Base-by-base conservation (phyloP, 2,888 invertebrate genomes). In the Melanchra persicariae region DNA sequence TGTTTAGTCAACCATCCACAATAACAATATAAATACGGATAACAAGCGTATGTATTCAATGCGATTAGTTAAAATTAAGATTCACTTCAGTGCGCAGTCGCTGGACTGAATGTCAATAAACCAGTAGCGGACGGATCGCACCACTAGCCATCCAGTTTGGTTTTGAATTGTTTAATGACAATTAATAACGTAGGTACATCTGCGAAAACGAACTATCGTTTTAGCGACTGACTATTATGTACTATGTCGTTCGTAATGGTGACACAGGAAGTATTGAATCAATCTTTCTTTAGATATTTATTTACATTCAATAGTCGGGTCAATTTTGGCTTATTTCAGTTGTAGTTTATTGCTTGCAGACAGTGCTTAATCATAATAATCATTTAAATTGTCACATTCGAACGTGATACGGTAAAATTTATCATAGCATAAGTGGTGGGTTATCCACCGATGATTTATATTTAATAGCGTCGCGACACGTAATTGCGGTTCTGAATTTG, bases 41-140 rank as follows among this genome's bases (percentile, higher is more conserved):
- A 78, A 58, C 43, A 58, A 17, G 19, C 17, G 45, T 17, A 81
- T 75, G 79, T 83, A 84, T 69, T 70, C 79, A 77, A 76, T 77
- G 72, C 69, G 81, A 85, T 85, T 79, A 83, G 77, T 79, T 70
- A 83, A 80, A 89, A 92, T 93, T 90, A 90, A 91, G 87, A 92
- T 93, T 93, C 89, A 91, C 91, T 91, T 88, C 85, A 81, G 81
- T 83, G 70, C 84, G 84, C 82, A 78, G 72, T 81, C 79, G 85
- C 24, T 87, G 86, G 86, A 77, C 87, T 87, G 91, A 92, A 92
- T 93, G 87, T 87, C 90, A 92, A 92, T 93, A 92, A 90, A 91
- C 89, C 85, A 89, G 90, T 88, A 87, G 83, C 71, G 71, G 75
- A 86, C 83, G 80, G 84, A 80, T 81, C 84, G 81, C 81, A 68